These are phyloP conservation scores for Microctonus aethiopoides DNA, from an alignment of 2,888 invertebrate genomes.

Conservation along the genomic window DNA sequence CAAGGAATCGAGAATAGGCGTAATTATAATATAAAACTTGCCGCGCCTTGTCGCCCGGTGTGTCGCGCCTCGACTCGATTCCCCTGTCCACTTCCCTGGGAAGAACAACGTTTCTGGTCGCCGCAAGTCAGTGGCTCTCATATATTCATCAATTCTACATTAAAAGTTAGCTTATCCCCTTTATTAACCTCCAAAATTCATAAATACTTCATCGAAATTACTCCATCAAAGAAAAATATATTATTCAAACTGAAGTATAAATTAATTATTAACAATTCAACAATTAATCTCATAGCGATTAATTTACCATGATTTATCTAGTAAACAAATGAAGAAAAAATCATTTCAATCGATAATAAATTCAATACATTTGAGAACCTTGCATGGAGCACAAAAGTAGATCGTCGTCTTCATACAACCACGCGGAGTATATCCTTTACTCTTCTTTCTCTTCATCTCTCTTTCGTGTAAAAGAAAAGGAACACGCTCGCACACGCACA, in stretches of 20 bases:
- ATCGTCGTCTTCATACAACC: slow-evolving; percentile 29
- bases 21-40: slow-evolving; percentile 64
- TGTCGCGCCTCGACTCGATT: slow-evolving; percentile 52
- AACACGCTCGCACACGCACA: slow-evolving; percentile 35
- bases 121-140: slow-evolving; percentile 50
- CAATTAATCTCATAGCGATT: too few species aligned
- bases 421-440: slow-evolving; percentile 22
- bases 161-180: not conserved
- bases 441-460: slow-evolving; percentile 29
- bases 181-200: too few species aligned
- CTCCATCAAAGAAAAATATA: too few species aligned
- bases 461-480: slow-evolving; percentile 25
- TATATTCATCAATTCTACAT: not conserved
- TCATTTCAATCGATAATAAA: not conserved
- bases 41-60: slow-evolving; percentile 53
- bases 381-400: not conserved
- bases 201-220: too few species aligned
- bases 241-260: too few species aligned
- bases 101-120: slow-evolving; percentile 49
- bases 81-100: slow-evolving; percentile 51
- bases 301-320: too few species aligned
- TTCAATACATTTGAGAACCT: slow-evolving; percentile 26
- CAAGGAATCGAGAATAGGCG: slow-evolving; percentile 51
- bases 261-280: too few species aligned
- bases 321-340: not conserved